Percentiles rank a stretch among this genome's conserved stretches.
Conservation (phyloP, 2,888 invertebrate species). For the Standfussiana lucernea region DNA sequence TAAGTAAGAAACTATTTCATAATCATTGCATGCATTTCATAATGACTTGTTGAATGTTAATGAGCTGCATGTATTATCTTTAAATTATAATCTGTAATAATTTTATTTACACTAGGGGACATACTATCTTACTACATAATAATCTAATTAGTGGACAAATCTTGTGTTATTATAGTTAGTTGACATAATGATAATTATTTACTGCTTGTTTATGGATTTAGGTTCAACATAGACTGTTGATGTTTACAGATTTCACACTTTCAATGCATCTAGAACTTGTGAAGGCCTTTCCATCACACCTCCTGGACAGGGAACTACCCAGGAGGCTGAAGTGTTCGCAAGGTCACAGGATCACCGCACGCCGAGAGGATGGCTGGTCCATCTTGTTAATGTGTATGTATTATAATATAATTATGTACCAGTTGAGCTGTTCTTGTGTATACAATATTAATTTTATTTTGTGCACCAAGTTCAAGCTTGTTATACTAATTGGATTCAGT, state of each 20-base stretch:
- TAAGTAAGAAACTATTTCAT: conserved; percentile 92
- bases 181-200: neutral
- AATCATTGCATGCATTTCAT: conserved; percentile 39
- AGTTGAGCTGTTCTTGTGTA: neutral
- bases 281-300: conserved; percentile 90
- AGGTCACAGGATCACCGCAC: conserved; percentile 95
- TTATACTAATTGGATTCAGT: conserved; percentile 15
- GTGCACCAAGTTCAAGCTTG: neutral
- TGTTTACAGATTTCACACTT: conserved; percentile 94
- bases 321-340: conserved; percentile 91
- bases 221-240: conserved; percentile 8
- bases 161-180: neutral
- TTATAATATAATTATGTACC: neutral
- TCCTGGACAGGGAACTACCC: conserved; percentile 88
- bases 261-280: conserved; percentile 94
- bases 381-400: conserved; percentile 95
- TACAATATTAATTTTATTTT: conserved; percentile 11
- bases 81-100: conserved; percentile 16
- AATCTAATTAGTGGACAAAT: conserved; percentile 19
- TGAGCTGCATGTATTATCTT: conserved; percentile 38
- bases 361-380: conserved; percentile 98
- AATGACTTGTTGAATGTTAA: conserved; percentile 28
- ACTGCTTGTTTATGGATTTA: conserved; percentile 7
- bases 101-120: conserved; percentile 24
- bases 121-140: conserved; percentile 16